A percentile compares a stretch with the other conserved stretches of the same genome.
Evolutionary conservation across 2,888 invertebrate species (phyloP).

Genomic region (Drosophila testacea): DNA sequence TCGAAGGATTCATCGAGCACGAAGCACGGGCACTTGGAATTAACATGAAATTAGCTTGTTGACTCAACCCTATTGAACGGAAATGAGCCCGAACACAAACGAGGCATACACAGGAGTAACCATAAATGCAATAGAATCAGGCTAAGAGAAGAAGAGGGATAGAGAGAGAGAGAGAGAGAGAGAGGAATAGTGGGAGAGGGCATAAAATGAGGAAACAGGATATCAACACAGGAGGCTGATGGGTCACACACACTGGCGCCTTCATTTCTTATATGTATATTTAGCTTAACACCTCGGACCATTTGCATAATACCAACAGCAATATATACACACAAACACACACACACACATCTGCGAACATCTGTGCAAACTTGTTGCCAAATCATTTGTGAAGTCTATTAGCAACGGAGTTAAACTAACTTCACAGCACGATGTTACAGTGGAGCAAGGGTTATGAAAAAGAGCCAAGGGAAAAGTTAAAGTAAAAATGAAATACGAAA

Average conservation of each 20-base stretch:
- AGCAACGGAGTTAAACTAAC: slow-evolving; percentile 64
- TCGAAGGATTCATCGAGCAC: slow-evolving; percentile 9
- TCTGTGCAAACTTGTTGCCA: slow-evolving; percentile 44
- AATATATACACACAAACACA: slow-evolving; percentile 12
- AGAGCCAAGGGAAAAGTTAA: not conserved
- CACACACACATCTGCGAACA: slow-evolving; percentile 14
- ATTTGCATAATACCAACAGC: slow-evolving; percentile 36
- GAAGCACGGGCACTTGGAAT: slow-evolving; percentile 50
- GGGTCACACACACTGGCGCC: slow-evolving; percentile 19
- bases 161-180: not conserved
- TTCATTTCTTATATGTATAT: slow-evolving; percentile 25
- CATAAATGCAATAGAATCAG: slow-evolving; percentile 20
- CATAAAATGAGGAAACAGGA: slow-evolving; percentile 54
- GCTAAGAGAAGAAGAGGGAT: not conserved
- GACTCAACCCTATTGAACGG: slow-evolving; percentile 65
- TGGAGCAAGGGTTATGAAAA: slow-evolving; percentile 25
- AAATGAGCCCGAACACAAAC: slow-evolving; percentile 59
- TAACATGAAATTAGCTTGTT: slow-evolving; percentile 62
- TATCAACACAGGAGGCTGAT: slow-evolving; percentile 51
- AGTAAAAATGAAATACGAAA: not conserved
- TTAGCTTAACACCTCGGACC: slow-evolving; percentile 46
- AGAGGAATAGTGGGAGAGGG: not conserved
- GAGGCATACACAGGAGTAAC: slow-evolving; percentile 25
- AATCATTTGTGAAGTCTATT: slow-evolving; percentile 78
- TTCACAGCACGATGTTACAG: slow-evolving; percentile 38